Conservation (phyloP, 2,797 vertebrate genomes). For the Prionace glauca region DNA sequence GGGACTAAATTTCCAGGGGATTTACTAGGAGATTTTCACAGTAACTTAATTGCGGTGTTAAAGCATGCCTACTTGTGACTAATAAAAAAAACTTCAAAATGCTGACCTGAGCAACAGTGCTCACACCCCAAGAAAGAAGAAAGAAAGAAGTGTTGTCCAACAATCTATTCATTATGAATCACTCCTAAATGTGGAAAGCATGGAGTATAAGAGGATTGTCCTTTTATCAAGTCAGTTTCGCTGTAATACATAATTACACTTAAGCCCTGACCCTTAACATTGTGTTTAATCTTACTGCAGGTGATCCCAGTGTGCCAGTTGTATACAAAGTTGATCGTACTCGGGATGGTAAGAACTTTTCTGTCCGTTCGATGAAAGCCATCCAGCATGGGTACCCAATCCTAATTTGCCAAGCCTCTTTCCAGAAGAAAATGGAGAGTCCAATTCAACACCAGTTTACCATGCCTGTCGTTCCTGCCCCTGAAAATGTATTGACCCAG, state of each 20-base stretch:
- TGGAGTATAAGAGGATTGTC: not conserved
- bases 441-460: constrained; percentile 79
- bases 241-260: not conserved
- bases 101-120: too few species aligned
- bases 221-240: not conserved
- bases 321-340: constrained; percentile 85
- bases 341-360: constrained; percentile 80
- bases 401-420: constrained; percentile 83
- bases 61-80: too few species aligned
- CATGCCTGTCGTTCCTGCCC: constrained; percentile 74
- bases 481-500: constrained; percentile 69
- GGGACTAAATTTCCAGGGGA: too few species aligned
- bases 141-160: not conserved
- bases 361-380: constrained; percentile 80
- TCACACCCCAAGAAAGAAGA: too few species aligned
- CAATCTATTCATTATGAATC: not conserved
- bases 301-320: constrained; percentile 81
- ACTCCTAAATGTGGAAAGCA: not conserved
- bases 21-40: too few species aligned
- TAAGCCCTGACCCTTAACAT: not conserved
- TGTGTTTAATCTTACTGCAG: constrained; percentile 50
- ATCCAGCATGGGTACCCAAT: constrained; percentile 82
- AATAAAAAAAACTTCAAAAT: too few species aligned
- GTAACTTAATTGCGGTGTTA: too few species aligned
- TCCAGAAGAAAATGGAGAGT: constrained; percentile 75